phyloP scores from a whole-genome alignment of 2,797 vertebrate genomes.

The Hippocampus kuda region DNA sequence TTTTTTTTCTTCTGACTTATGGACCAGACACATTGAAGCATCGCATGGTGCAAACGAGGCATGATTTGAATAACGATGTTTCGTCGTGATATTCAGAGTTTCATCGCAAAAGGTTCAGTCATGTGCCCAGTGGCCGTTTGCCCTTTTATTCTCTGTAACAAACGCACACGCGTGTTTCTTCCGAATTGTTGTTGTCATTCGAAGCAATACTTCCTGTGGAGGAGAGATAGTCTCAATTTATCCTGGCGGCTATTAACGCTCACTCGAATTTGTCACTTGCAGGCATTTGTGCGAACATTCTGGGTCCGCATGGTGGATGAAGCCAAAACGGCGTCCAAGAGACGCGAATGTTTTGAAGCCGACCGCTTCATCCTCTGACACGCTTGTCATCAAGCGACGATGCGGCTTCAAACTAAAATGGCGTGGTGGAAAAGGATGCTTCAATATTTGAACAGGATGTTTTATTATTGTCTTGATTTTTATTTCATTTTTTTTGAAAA shows the following conservation, averaged over 20 bases:
- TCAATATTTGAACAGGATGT: slow-evolving; percentile 33
- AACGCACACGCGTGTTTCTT: background rate
- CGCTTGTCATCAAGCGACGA: slow-evolving; percentile 18
- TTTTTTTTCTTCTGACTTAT: background rate
- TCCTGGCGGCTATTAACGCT: background rate
- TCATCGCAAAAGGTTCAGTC: background rate
- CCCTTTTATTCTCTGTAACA: background rate
- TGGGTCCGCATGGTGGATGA: slow-evolving; percentile 4
- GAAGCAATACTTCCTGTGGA: background rate
- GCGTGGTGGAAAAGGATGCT: slow-evolving; percentile 15
- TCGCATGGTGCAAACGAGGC: background rate
- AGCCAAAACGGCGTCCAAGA: background rate
- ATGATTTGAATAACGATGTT: background rate
- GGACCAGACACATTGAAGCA: background rate
- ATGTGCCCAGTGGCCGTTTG: background rate
- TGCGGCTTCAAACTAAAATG: slow-evolving; percentile 18
- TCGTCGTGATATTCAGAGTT: background rate
- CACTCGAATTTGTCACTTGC: background rate
- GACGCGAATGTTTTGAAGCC: background rate
- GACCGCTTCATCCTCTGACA: slow-evolving; percentile 2
- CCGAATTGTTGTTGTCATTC: background rate
- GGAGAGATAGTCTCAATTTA: background rate
- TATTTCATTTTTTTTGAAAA: background rate
- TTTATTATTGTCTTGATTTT: slow-evolving; percentile 12
- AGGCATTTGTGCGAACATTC: background rate